Percentiles rank a stretch among this genome's conserved stretches.
These are phyloP conservation scores for Nycticorax nycticorax DNA, from an alignment of 2,113 vertebrate species.

Conservation along the genomic window DNA sequence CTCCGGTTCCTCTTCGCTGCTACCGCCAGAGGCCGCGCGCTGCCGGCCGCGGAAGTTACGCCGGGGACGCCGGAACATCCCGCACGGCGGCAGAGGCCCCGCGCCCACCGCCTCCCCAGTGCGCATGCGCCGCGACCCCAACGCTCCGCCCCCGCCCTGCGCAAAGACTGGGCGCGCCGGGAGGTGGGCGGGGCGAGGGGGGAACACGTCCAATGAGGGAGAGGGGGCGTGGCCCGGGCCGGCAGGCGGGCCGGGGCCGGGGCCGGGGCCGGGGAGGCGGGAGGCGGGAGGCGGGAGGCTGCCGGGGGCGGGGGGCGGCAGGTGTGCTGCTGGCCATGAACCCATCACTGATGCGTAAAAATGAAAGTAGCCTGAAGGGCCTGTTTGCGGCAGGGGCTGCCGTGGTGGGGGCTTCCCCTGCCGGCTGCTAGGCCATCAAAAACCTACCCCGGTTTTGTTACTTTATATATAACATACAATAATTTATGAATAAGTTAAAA, in stretches of 20 bases:
- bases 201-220: fast-evolving
- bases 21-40: neutral
- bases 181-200: neutral
- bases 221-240: neutral
- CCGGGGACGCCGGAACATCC: neutral
- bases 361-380: too few relatives aligned
- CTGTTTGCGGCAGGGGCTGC: neutral
- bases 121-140: neutral
- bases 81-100: fast-evolving
- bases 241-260: too few relatives aligned
- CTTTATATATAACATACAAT: neutral
- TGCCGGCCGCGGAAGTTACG: slow-evolving; percentile 6
- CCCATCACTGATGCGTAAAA: neutral
- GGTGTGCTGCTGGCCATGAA: fast-evolving
- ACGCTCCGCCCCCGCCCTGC: fast-evolving
- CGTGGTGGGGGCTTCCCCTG: neutral
- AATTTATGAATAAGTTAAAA: too few relatives aligned
- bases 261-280: too few relatives aligned
- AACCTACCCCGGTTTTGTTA: neutral
- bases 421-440: neutral
- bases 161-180: fast-evolving
- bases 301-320: fast-evolving
- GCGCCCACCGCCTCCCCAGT: fast-evolving
- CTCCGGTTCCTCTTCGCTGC: neutral
- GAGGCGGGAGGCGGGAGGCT: too few relatives aligned